Evolutionary conservation across 2,888 invertebrate species (phyloP).

Genomic region (Serripes groenlandicus): DNA sequence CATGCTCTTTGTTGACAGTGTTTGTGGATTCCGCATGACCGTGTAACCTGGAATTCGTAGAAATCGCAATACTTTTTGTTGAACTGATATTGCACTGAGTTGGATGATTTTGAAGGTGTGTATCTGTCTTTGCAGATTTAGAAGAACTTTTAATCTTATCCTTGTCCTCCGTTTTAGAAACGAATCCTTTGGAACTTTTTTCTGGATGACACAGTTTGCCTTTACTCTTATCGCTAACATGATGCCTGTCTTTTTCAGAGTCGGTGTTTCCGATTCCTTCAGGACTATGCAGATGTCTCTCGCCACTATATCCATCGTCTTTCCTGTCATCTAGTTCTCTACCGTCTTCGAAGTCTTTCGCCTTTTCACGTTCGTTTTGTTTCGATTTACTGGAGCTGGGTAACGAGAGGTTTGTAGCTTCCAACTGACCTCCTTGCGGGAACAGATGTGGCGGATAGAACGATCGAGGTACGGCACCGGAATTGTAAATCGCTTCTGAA

Average conservation of each 20-base stretch:
- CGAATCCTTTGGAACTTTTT: constrained; percentile 52
- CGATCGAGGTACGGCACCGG: constrained; percentile 39
- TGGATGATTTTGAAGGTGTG: constrained; percentile 5
- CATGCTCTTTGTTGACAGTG: neutral
- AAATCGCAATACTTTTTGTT: constrained; percentile 10
- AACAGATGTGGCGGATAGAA: constrained; percentile 48
- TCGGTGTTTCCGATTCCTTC: neutral
- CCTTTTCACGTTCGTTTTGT: constrained; percentile 14
- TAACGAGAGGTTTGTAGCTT: constrained; percentile 63
- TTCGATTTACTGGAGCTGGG: constrained; percentile 36
- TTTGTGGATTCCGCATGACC: neutral
- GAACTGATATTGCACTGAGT: constrained; percentile 17
- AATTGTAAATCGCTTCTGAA: constrained; percentile 59
- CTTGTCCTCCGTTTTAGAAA: constrained; percentile 52
- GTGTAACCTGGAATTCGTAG: constrained; percentile 13
- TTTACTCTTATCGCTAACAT: constrained; percentile 19
- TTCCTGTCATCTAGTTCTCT: constrained; percentile 35
- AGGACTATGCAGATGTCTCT: neutral
- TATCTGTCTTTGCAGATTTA: constrained; percentile 22
- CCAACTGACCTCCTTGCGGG: constrained; percentile 19
- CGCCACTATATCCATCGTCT: neutral
- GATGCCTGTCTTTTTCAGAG: constrained; percentile 11
- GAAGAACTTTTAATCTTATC: constrained; percentile 57
- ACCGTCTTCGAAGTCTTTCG: constrained; percentile 12
- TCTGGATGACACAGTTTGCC: constrained; percentile 30